phyloP scores from a whole-genome alignment of 2,888 invertebrate genomes.

The Apodemia hepburni region DNA sequence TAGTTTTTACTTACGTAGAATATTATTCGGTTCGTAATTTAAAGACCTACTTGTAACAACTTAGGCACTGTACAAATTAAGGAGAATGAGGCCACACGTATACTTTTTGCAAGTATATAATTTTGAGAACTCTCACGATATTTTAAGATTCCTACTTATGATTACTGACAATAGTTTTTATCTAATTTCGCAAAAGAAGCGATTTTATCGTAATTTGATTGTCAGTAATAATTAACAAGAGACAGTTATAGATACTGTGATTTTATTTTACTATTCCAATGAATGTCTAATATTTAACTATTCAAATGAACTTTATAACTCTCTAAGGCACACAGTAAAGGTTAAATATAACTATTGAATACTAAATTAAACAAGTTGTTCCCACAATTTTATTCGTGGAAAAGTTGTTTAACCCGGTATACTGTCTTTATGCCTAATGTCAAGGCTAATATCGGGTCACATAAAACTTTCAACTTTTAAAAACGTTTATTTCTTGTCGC shows the following conservation, averaged over 20 bases:
- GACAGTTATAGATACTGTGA: background rate
- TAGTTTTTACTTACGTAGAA: too few relatives aligned
- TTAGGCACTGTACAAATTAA: background rate
- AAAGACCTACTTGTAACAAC: background rate
- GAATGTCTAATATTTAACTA: background rate
- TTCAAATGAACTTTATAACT: background rate
- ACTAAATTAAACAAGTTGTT: background rate
- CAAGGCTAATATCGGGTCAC: background rate
- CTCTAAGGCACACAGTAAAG: background rate
- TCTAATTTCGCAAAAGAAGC: constrained; percentile 5
- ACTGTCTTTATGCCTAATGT: background rate
- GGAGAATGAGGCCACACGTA: constrained; percentile 7
- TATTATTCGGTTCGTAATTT: too few relatives aligned
- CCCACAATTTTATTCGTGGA: background rate
- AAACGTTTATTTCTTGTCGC: background rate
- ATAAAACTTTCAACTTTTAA: background rate
- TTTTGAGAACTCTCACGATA: constrained; percentile 12
- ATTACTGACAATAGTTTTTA: background rate
- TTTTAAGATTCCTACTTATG: constrained; percentile 9
- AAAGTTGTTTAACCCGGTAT: background rate
- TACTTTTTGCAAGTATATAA: background rate
- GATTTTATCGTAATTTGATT: background rate
- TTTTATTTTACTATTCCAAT: background rate
- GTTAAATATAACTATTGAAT: background rate
- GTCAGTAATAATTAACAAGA: background rate